phyloP scores from a whole-genome alignment of 2,113 vertebrate species.

The Bubo blakistoni region DNA sequence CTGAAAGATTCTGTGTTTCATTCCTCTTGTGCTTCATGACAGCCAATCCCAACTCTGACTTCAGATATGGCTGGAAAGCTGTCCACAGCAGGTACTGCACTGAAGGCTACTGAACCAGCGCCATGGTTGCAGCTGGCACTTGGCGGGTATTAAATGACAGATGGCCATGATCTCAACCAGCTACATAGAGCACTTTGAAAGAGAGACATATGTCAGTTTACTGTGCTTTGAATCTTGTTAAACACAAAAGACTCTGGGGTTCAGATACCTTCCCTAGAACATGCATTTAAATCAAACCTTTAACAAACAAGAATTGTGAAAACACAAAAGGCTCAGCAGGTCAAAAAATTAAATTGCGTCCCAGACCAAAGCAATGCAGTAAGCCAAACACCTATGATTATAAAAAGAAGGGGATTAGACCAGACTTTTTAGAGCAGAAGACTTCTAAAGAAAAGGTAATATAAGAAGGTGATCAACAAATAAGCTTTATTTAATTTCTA shows the following conservation, averaged over 20 bases:
- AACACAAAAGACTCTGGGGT: not conserved
- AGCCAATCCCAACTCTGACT: not conserved
- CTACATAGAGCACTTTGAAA: not conserved
- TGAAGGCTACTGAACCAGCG: not conserved
- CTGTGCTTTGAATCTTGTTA: not conserved
- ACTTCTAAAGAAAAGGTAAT: not conserved
- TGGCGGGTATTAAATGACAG: slow-evolving; percentile 29
- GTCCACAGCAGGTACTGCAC: not conserved
- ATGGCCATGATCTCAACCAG: slow-evolving; percentile 30
- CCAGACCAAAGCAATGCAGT: not conserved
- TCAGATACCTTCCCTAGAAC: not conserved
- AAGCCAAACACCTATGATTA: not conserved
- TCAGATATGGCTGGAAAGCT: not conserved
- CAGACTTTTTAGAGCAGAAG: not conserved
- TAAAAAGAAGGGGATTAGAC: not conserved
- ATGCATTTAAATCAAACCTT: not conserved
- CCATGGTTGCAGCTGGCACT: not conserved
- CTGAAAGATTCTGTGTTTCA: not conserved
- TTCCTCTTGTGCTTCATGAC: not conserved
- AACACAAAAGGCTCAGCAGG: not conserved
- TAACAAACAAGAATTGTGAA: not conserved
- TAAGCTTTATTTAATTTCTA: not conserved
- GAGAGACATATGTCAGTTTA: not conserved
- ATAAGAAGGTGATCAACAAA: not conserved
- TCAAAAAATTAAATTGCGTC: not conserved